Evolutionary conservation across 2,888 invertebrate species (phyloP), one percentile per base, ranked within the genome.

Genomic region (Cyclophora punctaria): DNA sequence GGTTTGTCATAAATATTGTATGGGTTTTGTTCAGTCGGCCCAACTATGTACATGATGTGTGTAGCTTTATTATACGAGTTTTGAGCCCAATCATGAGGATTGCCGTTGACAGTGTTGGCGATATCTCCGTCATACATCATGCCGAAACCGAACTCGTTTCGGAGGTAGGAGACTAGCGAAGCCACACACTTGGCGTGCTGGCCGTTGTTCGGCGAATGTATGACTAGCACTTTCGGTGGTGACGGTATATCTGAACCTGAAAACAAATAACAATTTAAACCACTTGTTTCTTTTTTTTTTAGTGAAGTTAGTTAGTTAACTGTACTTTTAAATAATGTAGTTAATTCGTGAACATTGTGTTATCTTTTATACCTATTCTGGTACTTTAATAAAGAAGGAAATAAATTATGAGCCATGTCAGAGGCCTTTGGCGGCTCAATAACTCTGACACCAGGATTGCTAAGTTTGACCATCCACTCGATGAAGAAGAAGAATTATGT

Each of bases 1-100:
- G 85, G 83, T 64, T 83, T 80, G 50, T 85, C 86, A 51, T 85
- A 86, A 3, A 85, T 84, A 48, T 78, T 80, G 66, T 74, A 76
- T 0, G 63, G 50, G 41, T 79, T 82, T 0, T 78, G 72, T 20
- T 83, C 82, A 0, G 77, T 64, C 0, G 88, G 86, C 1, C 87
- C 83, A 0, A 83, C 83, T 0, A 86, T 62, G 64, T 83, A 86
- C 35, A 87, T 62, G 0, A 86, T 58, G 41, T 87, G 83, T 0
- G 83, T 75, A 2, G 82, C 70, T 0, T 75, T 57, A 20, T 67
- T 58, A 60, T 83, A 78, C 0, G 84, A 78, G 37, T 84, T 83
- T 2, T 75, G 69, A 0, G 83, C 84, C 88, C 88, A 88, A 2
- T 78, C 65, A 64, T 71, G 80, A 0, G 88, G 88, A 51, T 88